phyloP scores from a whole-genome alignment of 2,888 invertebrate genomes.

The Hedya salicella region DNA sequence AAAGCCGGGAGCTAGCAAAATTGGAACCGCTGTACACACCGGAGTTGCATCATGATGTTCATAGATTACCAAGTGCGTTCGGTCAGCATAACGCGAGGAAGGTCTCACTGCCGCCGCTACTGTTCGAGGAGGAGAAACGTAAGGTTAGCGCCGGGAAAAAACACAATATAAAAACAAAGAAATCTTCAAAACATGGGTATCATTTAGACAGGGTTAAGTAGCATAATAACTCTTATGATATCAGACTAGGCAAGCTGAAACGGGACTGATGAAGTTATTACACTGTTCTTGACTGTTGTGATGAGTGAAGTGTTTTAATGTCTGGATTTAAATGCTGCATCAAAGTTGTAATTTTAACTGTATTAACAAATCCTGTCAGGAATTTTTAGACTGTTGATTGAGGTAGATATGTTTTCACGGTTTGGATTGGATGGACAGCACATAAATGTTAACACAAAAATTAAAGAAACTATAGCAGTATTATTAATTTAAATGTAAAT shows the following conservation, averaged over 20 bases:
- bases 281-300: neutral
- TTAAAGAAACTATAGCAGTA: slow-evolving; percentile 21
- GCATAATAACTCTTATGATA: slow-evolving; percentile 49
- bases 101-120: slow-evolving; percentile 76
- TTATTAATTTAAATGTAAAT: slow-evolving; percentile 29
- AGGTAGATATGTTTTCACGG: slow-evolving; percentile 23
- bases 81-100: slow-evolving; percentile 69
- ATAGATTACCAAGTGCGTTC: slow-evolving; percentile 56
- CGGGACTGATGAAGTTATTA: neutral
- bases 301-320: slow-evolving; percentile 5
- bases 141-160: slow-evolving; percentile 67
- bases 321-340: neutral
- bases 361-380: too few species aligned
- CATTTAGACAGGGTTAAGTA: slow-evolving; percentile 57
- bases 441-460: neutral
- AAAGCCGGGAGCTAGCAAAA: slow-evolving; percentile 68
- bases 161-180: slow-evolving; percentile 57
- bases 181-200: slow-evolving; percentile 55
- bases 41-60: slow-evolving; percentile 62
- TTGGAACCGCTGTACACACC: slow-evolving; percentile 72
- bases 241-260: neutral
- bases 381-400: too few species aligned
- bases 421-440: slow-evolving; percentile 29
- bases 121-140: slow-evolving; percentile 64
- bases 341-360: too few species aligned